Percentiles rank a stretch among this genome's conserved stretches.
Evolutionary conservation across 2,113 vertebrate genomes (phyloP).

Genomic region (Acanthisitta chloris): DNA sequence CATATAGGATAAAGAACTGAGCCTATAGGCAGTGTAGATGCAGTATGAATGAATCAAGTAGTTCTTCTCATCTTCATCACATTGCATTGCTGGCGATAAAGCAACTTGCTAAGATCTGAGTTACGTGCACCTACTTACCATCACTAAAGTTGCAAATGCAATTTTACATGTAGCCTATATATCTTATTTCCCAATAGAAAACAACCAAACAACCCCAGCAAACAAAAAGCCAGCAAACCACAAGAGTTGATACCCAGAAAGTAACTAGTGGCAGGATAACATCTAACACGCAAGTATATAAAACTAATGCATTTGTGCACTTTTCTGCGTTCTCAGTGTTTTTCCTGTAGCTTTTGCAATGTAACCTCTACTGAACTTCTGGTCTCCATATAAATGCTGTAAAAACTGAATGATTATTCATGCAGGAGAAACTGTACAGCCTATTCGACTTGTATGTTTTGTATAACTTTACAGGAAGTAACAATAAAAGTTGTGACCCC

Average conservation of each 20-base stretch:
- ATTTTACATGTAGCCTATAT: background rate
- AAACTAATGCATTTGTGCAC: background rate
- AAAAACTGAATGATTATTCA: background rate
- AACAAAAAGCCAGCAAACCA: background rate
- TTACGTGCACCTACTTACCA: background rate
- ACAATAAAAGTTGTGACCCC: background rate
- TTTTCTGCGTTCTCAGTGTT: background rate
- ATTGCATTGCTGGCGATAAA: background rate
- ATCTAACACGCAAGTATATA: background rate
- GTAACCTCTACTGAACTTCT: background rate
- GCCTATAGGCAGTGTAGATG: background rate
- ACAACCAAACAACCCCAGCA: background rate
- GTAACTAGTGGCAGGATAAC: background rate
- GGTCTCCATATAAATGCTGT: background rate
- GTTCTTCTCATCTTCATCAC: background rate
- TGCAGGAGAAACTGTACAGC: background rate
- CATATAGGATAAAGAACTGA: accelerated
- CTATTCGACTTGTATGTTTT: background rate
- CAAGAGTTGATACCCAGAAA: background rate
- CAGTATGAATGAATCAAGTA: background rate
- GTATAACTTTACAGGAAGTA: background rate
- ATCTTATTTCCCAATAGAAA: background rate
- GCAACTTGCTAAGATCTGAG: background rate
- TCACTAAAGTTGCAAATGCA: background rate
- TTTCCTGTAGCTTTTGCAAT: background rate